Conservation (phyloP, 2,113 vertebrate species). For the Dissostichus mawsoni region DNA sequence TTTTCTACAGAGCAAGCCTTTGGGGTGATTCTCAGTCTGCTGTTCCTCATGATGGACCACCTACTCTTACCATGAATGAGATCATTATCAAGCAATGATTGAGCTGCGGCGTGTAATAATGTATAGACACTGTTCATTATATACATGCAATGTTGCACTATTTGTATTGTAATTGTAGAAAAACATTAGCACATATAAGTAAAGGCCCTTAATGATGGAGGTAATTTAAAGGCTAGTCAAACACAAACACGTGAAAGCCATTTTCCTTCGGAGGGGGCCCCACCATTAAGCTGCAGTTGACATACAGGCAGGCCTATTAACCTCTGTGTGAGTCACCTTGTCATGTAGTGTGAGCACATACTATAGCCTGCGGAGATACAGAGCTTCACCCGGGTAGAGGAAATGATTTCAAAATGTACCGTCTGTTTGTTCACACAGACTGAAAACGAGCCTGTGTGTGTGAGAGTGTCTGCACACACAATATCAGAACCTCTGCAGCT, state of each 20-base stretch:
- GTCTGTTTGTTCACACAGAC: not conserved
- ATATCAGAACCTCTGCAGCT: slow-evolving; percentile 39
- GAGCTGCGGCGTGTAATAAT: slow-evolving; percentile 27
- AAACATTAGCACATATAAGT: slow-evolving; percentile 2
- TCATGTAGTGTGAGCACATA: slow-evolving; percentile 11
- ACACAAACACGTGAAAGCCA: slow-evolving; percentile 4
- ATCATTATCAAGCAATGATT: slow-evolving; percentile 17
- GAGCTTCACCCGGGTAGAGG: not conserved
- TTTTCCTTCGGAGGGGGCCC: slow-evolving; percentile 12
- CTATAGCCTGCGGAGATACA: not conserved
- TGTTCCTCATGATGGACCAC: slow-evolving; percentile 39
- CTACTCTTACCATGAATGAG: slow-evolving; percentile 31
- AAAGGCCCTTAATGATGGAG: slow-evolving; percentile 16
- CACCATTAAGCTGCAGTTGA: slow-evolving; percentile 37
- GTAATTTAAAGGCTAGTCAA: slow-evolving; percentile 31
- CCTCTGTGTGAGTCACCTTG: slow-evolving; percentile 51
- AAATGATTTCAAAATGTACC: not conserved
- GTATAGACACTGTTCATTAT: not conserved
- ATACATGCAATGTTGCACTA: not conserved
- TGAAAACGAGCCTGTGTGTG: not conserved
- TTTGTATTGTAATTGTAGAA: slow-evolving; percentile 10
- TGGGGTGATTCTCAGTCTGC: slow-evolving; percentile 33
- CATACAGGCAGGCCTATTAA: slow-evolving; percentile 44
- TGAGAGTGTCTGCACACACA: slow-evolving; percentile 2
- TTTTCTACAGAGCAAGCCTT: slow-evolving; percentile 43